A percentile compares a stretch with the other conserved stretches of the same genome.
phyloP scores from a whole-genome alignment of 2,797 vertebrate species.

The Fringilla coelebs region DNA sequence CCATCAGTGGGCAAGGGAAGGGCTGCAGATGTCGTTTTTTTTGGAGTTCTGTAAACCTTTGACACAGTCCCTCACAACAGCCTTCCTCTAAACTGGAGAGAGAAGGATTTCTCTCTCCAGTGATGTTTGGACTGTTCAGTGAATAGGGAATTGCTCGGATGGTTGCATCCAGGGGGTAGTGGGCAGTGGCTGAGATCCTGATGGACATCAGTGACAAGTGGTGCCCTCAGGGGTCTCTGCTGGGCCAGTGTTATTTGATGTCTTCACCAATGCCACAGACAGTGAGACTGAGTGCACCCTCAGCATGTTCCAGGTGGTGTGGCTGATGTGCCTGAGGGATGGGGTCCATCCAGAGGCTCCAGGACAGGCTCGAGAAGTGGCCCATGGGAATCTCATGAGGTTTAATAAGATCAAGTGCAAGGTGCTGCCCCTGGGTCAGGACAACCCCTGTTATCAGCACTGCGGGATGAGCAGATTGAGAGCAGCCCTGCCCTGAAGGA shows the following conservation, averaged over 20 bases:
- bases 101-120: not conserved
- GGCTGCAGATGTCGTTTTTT: not conserved
- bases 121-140: not conserved
- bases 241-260: not conserved
- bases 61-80: not conserved
- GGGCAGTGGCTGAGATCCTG: not conserved
- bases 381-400: too few relatives aligned
- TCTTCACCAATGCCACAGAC: not conserved
- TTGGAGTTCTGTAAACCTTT: not conserved
- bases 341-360: not conserved
- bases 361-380: fast-evolving
- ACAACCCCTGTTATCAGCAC: not conserved
- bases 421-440: not conserved
- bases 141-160: not conserved
- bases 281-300: not conserved
- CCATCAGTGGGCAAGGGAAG: not conserved
- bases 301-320: fast-evolving
- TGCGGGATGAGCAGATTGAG: not conserved
- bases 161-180: not conserved
- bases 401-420: not conserved
- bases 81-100: not conserved
- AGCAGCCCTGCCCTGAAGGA: not conserved
- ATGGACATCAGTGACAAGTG: not conserved
- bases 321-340: not conserved
- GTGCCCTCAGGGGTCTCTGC: not conserved